A percentile compares a stretch with the other conserved stretches of the same genome.
Conservation (phyloP, 2,797 vertebrate genomes). For the Macropodus opercularis region DNA sequence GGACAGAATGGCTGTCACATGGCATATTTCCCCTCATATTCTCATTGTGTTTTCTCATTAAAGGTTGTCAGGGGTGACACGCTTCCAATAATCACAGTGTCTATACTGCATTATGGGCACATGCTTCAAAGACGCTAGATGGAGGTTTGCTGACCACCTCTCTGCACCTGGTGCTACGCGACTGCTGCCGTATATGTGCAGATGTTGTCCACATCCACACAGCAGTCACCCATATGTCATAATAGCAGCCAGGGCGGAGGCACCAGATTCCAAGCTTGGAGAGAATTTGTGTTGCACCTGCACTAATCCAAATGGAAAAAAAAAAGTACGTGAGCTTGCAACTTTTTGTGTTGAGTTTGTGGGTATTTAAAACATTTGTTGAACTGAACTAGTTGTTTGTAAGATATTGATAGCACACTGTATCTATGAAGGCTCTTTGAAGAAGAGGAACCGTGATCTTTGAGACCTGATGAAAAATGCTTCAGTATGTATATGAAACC, state of each 20-base stretch:
- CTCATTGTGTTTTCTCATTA: conserved; percentile 26
- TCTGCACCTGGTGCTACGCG: conserved; percentile 78
- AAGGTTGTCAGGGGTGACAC: conserved; percentile 62
- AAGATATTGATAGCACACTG: conserved; percentile 78
- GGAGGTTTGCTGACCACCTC: conserved; percentile 52
- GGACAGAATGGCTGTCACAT: conserved; percentile 1
- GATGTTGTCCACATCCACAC: conserved; percentile 45
- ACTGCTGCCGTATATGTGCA: conserved; percentile 62
- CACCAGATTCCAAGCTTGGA: conserved; percentile 31
- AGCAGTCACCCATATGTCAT: conserved; percentile 29
- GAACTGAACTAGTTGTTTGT: conserved; percentile 69
- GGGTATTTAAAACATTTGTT: conserved; percentile 63
- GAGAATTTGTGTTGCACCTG: conserved; percentile 59
- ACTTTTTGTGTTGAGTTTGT: conserved; percentile 64
- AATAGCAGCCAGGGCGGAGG: conserved; percentile 19
- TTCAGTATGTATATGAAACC: conserved; percentile 58
- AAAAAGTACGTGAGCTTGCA: conserved; percentile 71
- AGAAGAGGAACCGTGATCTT: conserved; percentile 50
- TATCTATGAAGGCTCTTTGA: conserved; percentile 79
- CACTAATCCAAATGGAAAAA: conserved; percentile 65
- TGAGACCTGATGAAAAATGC: conserved; percentile 74
- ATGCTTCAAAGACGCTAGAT: conserved; percentile 36
- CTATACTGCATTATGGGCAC: conserved; percentile 58
- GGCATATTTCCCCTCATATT: conserved; percentile 30
- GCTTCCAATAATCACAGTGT: conserved; percentile 51